These are phyloP conservation scores for Polia nebulosa DNA, from an alignment of 2,888 invertebrate genomes.

Conservation along the genomic window DNA sequence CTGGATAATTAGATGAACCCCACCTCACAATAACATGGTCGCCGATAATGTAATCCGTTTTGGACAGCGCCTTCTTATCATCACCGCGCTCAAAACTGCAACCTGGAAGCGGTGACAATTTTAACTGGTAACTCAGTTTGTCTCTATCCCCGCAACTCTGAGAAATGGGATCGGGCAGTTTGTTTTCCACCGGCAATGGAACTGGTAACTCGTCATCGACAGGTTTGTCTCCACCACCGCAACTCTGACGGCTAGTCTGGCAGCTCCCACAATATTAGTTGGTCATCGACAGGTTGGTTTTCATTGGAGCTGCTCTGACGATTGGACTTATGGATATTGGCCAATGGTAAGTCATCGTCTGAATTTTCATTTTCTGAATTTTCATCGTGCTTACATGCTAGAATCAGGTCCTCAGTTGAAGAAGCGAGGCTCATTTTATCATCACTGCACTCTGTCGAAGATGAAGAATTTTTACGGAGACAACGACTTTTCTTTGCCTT, in stretches of 20 bases:
- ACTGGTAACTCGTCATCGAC: constrained; percentile 12
- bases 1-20: not conserved
- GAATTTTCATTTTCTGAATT: too few species aligned
- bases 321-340: not conserved
- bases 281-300: constrained; percentile 16
- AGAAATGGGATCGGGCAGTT: constrained; percentile 2
- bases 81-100: not conserved
- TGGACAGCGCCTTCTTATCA: constrained; percentile 4
- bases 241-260: too few species aligned
- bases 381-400: constrained; percentile 3
- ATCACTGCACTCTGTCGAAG: too few species aligned
- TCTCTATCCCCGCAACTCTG: constrained; percentile 11
- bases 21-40: constrained; percentile 49
- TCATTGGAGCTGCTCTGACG: not conserved
- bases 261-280: not conserved
- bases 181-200: too few species aligned
- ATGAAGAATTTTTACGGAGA: too few species aligned
- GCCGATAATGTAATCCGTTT: constrained; percentile 4
- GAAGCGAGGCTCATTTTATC: too few species aligned
- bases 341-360: constrained; percentile 6
- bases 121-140: not conserved
- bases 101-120: constrained; percentile 1
- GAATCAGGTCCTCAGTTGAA: not conserved
- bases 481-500: too few species aligned
- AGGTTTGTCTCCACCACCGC: constrained; percentile 1